These are phyloP conservation scores for Stichodactyla helianthus DNA, from an alignment of 64 coral and sea anemone genomes.

Conservation along the genomic window DNA sequence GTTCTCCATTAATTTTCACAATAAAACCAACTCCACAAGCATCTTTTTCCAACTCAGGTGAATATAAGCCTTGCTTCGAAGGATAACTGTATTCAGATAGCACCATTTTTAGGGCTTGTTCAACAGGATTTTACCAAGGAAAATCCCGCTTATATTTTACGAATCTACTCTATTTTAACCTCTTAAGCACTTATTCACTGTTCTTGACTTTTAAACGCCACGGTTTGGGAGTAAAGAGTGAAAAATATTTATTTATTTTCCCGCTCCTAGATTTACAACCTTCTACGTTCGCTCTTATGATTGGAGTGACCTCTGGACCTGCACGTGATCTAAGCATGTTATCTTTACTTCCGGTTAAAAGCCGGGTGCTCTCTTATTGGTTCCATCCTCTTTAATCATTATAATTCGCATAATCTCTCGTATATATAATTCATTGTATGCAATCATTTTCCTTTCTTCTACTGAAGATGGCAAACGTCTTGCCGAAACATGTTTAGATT, in stretches of 20 bases:
- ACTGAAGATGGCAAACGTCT: too few relatives aligned
- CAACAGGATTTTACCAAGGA: not conserved
- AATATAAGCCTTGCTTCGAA: conserved; percentile 82
- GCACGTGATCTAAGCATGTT: not conserved
- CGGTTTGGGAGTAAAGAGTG: not conserved
- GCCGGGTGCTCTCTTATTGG: too few relatives aligned
- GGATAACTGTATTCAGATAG: conserved; percentile 62
- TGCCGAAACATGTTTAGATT: too few relatives aligned
- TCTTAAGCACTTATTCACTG: not conserved
- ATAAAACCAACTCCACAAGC: conserved; percentile 94
- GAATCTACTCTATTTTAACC: not conserved
- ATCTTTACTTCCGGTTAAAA: not conserved
- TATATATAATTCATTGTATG: too few relatives aligned
- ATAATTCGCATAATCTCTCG: too few relatives aligned
- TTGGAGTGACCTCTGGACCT: not conserved
- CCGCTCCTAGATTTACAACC: not conserved
- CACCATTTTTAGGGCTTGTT: not conserved
- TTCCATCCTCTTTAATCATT: too few relatives aligned
- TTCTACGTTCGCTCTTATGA: not conserved
- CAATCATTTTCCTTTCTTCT: too few relatives aligned
- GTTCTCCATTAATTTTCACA: conserved; percentile 82
- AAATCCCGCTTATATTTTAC: not conserved
- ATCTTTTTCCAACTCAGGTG: conserved; percentile 77
- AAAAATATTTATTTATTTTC: not conserved
- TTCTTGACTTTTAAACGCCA: not conserved